These are phyloP conservation scores for Carassius gibelio DNA, from an alignment of 2,113 vertebrate species.

Conservation along the genomic window DNA sequence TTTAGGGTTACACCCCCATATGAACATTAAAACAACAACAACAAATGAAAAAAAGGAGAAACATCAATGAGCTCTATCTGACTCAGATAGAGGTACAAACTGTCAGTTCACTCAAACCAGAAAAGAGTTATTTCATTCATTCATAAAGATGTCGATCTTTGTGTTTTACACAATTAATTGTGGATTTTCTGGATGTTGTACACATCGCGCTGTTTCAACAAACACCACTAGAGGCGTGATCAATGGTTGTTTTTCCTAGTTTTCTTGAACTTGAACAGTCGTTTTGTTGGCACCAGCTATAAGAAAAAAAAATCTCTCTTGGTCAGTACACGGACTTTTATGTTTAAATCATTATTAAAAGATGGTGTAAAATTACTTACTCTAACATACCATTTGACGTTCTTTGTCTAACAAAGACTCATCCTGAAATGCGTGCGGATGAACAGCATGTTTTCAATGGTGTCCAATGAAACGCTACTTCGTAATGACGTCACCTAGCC, in stretches of 20 bases:
- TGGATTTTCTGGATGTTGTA: too few species aligned
- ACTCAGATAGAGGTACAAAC: too few species aligned
- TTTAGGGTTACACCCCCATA: too few species aligned
- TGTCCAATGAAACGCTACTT: not conserved
- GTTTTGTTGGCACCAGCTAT: not conserved
- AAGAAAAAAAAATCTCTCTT: not conserved
- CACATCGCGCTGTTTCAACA: not conserved
- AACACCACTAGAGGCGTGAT: not conserved
- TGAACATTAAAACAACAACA: too few species aligned
- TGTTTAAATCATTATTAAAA: not conserved
- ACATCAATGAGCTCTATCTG: too few species aligned
- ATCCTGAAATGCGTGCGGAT: too few species aligned
- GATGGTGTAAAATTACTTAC: not conserved
- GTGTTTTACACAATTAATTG: too few species aligned
- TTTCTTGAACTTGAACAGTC: too few species aligned
- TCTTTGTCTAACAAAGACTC: constrained; percentile 5
- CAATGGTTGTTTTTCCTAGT: not conserved
- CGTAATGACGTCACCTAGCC: constrained; percentile 35
- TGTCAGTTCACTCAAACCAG: too few species aligned
- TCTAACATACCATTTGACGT: not conserved
- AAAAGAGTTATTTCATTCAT: too few species aligned
- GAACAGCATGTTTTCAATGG: not conserved
- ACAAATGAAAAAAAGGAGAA: too few species aligned
- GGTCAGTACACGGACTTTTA: not conserved
- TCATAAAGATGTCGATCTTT: too few species aligned